phyloP scores from a whole-genome alignment of 2,888 invertebrate genomes.

The Lacanobia wlatinum region DNA sequence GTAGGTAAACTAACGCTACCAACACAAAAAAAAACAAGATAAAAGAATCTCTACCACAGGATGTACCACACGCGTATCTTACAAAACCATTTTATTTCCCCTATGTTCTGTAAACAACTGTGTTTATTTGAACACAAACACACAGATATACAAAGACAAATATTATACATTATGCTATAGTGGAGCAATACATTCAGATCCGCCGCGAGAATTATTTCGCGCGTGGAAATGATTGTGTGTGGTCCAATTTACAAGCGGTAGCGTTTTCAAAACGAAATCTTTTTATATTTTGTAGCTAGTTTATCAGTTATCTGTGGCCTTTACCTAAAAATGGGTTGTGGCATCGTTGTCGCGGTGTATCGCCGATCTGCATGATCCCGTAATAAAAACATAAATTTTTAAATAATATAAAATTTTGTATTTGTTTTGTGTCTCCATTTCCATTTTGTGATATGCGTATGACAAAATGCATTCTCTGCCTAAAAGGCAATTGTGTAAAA shows the following conservation, averaged over 20 bases:
- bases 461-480: neutral
- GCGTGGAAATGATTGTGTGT: conserved; percentile 18
- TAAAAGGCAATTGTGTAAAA: too few relatives aligned
- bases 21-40: neutral
- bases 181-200: conserved; percentile 39
- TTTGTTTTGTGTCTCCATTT: too few relatives aligned
- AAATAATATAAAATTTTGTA: too few relatives aligned
- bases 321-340: too few relatives aligned
- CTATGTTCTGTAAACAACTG: conserved; percentile 33
- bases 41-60: neutral
- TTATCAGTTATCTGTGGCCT: too few relatives aligned
- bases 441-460: too few relatives aligned
- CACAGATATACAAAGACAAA: conserved; percentile 48
- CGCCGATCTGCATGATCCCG: too few relatives aligned
- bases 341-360: too few relatives aligned
- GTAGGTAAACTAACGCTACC: neutral
- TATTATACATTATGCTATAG: conserved; percentile 50
- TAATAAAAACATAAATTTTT: too few relatives aligned
- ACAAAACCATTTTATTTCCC: conserved; percentile 22
- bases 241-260: conserved; percentile 17
- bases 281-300: too few relatives aligned
- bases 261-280: neutral
- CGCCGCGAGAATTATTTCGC: conserved; percentile 48
- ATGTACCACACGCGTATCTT: neutral
- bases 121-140: conserved; percentile 49